Base-by-base conservation (phyloP, 2,797 vertebrate genomes). In the Rhynchonycteris naso region DNA sequence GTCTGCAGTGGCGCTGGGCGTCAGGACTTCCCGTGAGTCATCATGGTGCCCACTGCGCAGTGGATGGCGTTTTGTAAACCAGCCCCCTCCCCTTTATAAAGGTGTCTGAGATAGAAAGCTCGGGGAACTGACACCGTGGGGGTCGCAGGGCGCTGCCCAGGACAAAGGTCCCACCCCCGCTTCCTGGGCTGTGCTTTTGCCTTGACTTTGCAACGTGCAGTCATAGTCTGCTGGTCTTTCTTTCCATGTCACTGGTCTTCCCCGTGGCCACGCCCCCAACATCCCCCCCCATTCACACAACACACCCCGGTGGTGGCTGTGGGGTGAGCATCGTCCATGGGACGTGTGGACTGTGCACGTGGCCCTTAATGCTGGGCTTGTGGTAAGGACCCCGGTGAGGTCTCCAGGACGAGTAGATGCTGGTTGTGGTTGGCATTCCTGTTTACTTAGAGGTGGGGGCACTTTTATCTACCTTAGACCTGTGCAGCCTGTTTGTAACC, bases 241-340 rank as follows among this genome's bases (percentile, higher is more conserved):
- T 47, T 3, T n/a, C 5, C 6, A 0, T 14, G 26, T 68, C 52
- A 3, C 54, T 1, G 22, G 3, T 21, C 35, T 33, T 35, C 5
- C 59, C 59, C 19, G 1, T 19, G 56, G 56, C 5, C 56, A 16
- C 35, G 33, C 56, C 52, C n/a, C 61, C 28, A 56, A 16, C 63
- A 68, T 10, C 16, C 11, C 47, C n/a, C 12, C n/a, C 26, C 11
- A 26, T 26, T 28, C 7, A 72, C 26, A 2, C 47, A n/a, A n/a
- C 47, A 9, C 74, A 13, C 10, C 52, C 38, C 26, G 24, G 1
- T 1, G 1, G 18, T 8, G 8, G 13, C 0, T 1, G 15, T 10
- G 5, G 14, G 21, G 1, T 1, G 19, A 22, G 24, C n/a, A 0
- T 15, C 18, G 0, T 2, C 65, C 38, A 0, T 0, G 28, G 63